These are phyloP conservation scores for Cynopterus brachyotis DNA, from an alignment of 2,113 vertebrate genomes.

Conservation along the genomic window DNA sequence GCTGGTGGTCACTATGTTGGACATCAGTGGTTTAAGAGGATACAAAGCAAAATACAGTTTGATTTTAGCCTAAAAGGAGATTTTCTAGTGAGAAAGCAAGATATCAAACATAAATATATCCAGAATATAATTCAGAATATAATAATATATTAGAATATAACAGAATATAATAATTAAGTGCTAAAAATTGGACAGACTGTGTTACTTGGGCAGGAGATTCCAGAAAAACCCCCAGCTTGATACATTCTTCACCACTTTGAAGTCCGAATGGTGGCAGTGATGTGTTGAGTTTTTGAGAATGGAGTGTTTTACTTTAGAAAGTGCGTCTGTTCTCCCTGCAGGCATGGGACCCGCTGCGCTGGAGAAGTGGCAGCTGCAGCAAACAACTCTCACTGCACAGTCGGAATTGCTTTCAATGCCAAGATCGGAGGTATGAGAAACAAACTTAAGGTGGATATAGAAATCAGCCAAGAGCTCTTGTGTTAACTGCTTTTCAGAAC, in stretches of 20 bases:
- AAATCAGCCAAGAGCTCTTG: constrained; percentile 25
- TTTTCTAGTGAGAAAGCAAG: not conserved
- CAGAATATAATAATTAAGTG: not conserved
- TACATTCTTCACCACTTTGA: constrained; percentile 16
- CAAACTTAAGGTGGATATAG: not conserved
- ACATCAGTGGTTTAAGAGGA: not conserved
- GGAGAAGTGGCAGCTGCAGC: constrained; percentile 98
- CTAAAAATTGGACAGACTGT: not conserved
- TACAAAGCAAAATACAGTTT: not conserved
- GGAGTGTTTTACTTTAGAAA: constrained; percentile 73
- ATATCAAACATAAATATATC: not conserved
- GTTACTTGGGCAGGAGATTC: not conserved
- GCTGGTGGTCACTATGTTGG: not conserved
- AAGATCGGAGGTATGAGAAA: constrained; percentile 94
- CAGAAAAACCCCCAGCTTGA: not conserved
- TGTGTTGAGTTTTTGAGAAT: not conserved
- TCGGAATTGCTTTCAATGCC: constrained; percentile 98
- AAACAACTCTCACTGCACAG: constrained; percentile 98
- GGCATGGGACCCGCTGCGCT: constrained; percentile 98
- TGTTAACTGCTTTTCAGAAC: constrained; percentile 28
- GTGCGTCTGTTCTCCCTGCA: constrained; percentile 84
- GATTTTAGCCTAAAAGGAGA: not conserved
- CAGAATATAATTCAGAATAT: not conserved
- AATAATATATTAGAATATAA: too few species aligned
- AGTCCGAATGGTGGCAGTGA: constrained; percentile 22